phyloP scores from a whole-genome alignment of 1,140 invertebrate species.

The Meloidogyne chitwoodi region DNA sequence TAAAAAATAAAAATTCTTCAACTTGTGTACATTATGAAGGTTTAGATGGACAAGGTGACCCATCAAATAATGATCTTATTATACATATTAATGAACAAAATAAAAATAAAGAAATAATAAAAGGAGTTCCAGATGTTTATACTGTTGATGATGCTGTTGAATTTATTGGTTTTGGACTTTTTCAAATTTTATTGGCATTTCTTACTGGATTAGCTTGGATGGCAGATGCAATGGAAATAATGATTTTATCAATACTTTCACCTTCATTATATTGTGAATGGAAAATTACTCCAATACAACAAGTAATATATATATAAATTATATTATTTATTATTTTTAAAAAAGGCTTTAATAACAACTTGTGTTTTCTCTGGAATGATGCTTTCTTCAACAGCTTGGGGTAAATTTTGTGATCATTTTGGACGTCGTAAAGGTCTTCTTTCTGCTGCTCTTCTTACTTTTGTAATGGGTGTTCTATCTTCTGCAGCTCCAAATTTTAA shows the following conservation, averaged over 20 bases:
- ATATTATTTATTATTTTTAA: not conserved
- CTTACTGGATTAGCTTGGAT: constrained; percentile 64
- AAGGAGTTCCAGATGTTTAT: constrained; percentile 72
- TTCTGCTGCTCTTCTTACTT: constrained; percentile 78
- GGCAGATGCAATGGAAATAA: constrained; percentile 95
- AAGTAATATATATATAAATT: constrained; percentile 47
- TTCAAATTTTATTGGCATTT: constrained; percentile 75
- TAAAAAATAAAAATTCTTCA: not conserved
- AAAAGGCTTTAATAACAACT: constrained; percentile 70
- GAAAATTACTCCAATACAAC: constrained; percentile 73
- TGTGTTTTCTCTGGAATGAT: constrained; percentile 93
- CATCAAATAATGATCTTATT: constrained; percentile 26
- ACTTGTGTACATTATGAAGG: constrained; percentile 38
- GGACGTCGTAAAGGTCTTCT: constrained; percentile 83
- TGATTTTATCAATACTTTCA: constrained; percentile 84
- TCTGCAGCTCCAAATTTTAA: constrained; percentile 83
- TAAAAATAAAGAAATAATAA: constrained; percentile 2
- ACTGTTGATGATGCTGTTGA: constrained; percentile 92
- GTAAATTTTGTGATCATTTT: constrained; percentile 86
- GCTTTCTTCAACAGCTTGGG: constrained; percentile 91
- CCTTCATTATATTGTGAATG: constrained; percentile 88
- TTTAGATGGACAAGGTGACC: constrained; percentile 28
- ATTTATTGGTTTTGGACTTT: constrained; percentile 86
- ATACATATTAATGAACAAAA: not conserved
- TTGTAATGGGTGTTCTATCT: constrained; percentile 84